Evolutionary conservation across 2,797 vertebrate species (phyloP), one percentile per base, ranked within the genome.

Genomic region (Avahi laniger): DNA sequence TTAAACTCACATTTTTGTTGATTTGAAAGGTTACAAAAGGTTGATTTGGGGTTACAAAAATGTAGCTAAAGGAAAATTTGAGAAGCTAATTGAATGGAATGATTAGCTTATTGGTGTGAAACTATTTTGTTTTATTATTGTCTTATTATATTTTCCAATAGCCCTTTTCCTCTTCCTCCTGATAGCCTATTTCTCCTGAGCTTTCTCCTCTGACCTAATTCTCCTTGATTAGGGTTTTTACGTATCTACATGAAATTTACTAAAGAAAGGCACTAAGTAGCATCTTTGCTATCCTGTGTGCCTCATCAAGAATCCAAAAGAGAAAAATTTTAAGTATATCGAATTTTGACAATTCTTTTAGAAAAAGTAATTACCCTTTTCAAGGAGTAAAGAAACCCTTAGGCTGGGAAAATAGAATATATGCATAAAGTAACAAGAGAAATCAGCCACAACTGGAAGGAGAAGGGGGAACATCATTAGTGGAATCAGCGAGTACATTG

Each of bases 1-100:
- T 88, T 80, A 97, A 96, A 94, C 38, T 94, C 61, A 1, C 81
- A 15, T 85, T 61, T 84, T 84, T 41, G 2, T 59, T 98, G 84
- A 90, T 28, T 41, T 24, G 30, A 59, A 59, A 59, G 54, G 57
- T 59, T 28, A 59, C 11, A 28, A 59, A 59, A 59, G 57, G 57
- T 59, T 59, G 57, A 28, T 28, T 28, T 59, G 57, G 57, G 41
- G 4, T 97, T 97, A 85, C 7, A 57, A 82, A 76, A 28, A 67
- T 0, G 0, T 5, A 35, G 69, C 82, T 38, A 63, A 82, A 43
- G 72, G 88, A 85, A 75, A 95, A 43, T 5, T 30, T 79, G 54
- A 97, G 9, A 89, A 50, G 30, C 38, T 92, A 78, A 89, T 75
- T 93, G 46, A 38, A 89, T 5, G 59, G 43, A 48, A 48, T 91